These are phyloP conservation scores for Microcebus jonahi DNA, from an alignment of 2,113 vertebrate genomes.

Conservation along the genomic window DNA sequence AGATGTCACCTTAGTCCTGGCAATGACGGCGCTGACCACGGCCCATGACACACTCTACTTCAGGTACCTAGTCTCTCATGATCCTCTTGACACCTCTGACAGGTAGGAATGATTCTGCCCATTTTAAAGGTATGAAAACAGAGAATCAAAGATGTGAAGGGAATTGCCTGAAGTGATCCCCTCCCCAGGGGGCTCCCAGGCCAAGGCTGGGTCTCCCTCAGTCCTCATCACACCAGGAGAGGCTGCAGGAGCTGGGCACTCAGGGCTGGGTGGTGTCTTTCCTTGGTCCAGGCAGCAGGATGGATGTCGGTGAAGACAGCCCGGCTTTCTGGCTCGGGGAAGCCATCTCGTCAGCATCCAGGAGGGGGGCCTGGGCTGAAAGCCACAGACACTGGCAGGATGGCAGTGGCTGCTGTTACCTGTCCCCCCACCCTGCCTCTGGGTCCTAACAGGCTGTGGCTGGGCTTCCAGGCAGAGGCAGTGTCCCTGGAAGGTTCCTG, in stretches of 20 bases:
- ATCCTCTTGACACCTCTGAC: neutral
- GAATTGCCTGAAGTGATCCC: neutral
- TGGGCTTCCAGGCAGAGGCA: neutral
- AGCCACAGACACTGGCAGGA: neutral
- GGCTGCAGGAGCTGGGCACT: neutral
- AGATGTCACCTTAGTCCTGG: neutral
- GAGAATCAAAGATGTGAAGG: neutral
- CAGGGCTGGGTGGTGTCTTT: neutral
- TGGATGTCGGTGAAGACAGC: neutral
- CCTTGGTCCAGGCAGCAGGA: neutral
- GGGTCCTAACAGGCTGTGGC: neutral
- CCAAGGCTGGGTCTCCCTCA: neutral
- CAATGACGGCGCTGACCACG: rapidly evolving
- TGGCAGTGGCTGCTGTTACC: neutral
- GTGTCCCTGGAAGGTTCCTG: neutral
- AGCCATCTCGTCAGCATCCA: neutral
- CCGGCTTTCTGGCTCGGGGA: neutral
- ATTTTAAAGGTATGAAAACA: neutral
- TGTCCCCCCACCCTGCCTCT: neutral
- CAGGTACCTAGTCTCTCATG: no score
- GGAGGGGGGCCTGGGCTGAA: neutral
- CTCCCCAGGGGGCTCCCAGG: neutral
- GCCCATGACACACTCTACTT: neutral
- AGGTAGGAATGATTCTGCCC: neutral
- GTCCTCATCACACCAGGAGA: neutral